Conservation (phyloP, 2,797 vertebrate genomes). For the Pseudochaenichthys georgianus region DNA sequence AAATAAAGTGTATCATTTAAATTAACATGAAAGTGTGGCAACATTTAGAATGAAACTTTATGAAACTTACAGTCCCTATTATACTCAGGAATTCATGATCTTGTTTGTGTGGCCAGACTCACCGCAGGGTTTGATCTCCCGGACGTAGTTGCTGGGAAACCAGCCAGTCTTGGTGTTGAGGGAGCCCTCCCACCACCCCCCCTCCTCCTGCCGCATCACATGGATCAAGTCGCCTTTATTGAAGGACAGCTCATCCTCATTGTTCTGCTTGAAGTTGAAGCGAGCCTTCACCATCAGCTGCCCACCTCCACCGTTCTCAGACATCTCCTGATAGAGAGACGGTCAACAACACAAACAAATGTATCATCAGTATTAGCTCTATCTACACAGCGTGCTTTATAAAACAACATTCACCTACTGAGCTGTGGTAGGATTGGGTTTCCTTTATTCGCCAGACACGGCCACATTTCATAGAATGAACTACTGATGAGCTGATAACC, state of each 20-base stretch:
- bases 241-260: constrained; percentile 97
- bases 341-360: not conserved
- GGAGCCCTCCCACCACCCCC: constrained; percentile 98
- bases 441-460: no score
- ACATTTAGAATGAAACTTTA: not conserved
- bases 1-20: not conserved
- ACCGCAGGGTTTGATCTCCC: constrained; percentile 96
- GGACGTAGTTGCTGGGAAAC: constrained; percentile 99
- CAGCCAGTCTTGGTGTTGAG: constrained; percentile 94
- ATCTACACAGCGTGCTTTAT: no score
- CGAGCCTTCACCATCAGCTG: constrained; percentile 95
- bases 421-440: no score
- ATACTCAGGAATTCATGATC: not conserved
- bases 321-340: constrained; percentile 90
- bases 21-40: not conserved
- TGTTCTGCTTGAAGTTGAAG: constrained; percentile 99
- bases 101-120: constrained; percentile 70
- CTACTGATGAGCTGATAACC: no score
- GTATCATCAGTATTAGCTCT: not conserved
- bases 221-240: constrained; percentile 95
- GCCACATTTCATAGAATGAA: no score
- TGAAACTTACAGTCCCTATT: not conserved
- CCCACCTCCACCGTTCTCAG: constrained; percentile 90
- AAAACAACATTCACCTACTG: not conserved
- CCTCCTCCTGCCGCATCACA: constrained; percentile 96